Evolutionary conservation across 2,888 invertebrate genomes (phyloP).

Genomic region (Ophioninae sp.): DNA sequence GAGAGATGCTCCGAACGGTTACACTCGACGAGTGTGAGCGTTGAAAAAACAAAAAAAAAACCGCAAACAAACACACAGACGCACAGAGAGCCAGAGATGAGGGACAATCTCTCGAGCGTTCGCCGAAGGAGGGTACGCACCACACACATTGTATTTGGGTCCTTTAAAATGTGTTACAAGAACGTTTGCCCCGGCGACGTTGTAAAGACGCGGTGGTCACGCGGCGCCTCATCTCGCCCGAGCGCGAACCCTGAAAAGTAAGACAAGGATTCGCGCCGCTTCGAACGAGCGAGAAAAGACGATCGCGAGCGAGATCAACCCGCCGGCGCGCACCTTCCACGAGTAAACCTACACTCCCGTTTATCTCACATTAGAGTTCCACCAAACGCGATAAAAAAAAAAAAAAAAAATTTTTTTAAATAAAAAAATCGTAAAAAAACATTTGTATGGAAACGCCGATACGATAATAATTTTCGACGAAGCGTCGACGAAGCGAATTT

Average conservation of each 20-base stretch:
- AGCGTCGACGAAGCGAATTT: no score
- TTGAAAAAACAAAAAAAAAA: background rate
- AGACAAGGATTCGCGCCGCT: slow-evolving; percentile 69
- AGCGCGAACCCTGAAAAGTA: slow-evolving; percentile 67
- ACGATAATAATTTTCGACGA: no score
- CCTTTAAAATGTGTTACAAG: slow-evolving; percentile 74
- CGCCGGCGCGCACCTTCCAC: background rate
- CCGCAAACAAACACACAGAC: background rate
- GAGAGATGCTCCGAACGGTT: slow-evolving; percentile 35
- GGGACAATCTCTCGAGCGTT: slow-evolving; percentile 17
- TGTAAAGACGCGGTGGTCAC: slow-evolving; percentile 58
- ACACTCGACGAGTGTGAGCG: slow-evolving; percentile 17
- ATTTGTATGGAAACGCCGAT: no score
- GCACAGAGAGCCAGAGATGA: no score
- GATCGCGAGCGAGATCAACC: slow-evolving; percentile 45
- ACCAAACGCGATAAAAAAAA: no score
- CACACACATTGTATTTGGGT: slow-evolving; percentile 69
- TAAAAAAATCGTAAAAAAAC: no score
- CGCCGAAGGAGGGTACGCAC: slow-evolving; percentile 22
- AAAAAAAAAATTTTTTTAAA: no score
- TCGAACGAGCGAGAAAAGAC: slow-evolving; percentile 58
- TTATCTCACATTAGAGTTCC: no score
- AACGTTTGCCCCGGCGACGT: slow-evolving; percentile 68
- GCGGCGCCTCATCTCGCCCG: slow-evolving; percentile 60
- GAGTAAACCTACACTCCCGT: slow-evolving; percentile 12